Evolutionary conservation across 2,113 vertebrate species (phyloP).

Genomic region (Nematolebias whitei): DNA sequence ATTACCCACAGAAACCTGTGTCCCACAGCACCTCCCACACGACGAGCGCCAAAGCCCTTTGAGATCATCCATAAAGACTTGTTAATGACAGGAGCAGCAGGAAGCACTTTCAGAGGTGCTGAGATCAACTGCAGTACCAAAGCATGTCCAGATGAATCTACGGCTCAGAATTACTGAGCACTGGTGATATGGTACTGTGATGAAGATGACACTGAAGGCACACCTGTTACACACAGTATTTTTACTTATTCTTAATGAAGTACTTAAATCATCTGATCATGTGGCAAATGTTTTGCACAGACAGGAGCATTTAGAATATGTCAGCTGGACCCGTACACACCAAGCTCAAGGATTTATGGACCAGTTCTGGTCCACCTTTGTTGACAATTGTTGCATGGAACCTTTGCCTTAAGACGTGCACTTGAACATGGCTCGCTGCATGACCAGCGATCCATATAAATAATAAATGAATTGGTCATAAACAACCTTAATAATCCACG

Average conservation of each 20-base stretch:
- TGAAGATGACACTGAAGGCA: slow-evolving; percentile 5
- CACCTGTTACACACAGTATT: slow-evolving; percentile 48
- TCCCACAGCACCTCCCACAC: slow-evolving; percentile 85
- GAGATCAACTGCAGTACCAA: slow-evolving; percentile 30
- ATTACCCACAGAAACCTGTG: slow-evolving; percentile 86
- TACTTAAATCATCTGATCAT: slow-evolving; percentile 50
- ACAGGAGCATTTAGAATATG: slow-evolving; percentile 11
- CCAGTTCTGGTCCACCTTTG: slow-evolving; percentile 20
- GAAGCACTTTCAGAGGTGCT: slow-evolving; percentile 6
- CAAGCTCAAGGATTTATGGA: slow-evolving; percentile 38
- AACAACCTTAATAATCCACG: neutral
- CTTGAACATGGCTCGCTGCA: slow-evolving; percentile 42
- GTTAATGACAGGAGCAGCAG: slow-evolving; percentile 4
- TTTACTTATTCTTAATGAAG: slow-evolving; percentile 23
- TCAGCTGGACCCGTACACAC: slow-evolving; percentile 12
- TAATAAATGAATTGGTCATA: slow-evolving; percentile 29
- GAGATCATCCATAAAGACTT: slow-evolving; percentile 43
- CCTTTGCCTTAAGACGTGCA: slow-evolving; percentile 71
- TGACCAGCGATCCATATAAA: slow-evolving; percentile 15
- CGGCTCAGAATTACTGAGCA: slow-evolving; percentile 18
- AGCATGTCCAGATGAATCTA: slow-evolving; percentile 30
- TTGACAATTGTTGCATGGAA: slow-evolving; percentile 68
- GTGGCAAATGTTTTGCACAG: slow-evolving; percentile 49
- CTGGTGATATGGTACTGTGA: neutral
- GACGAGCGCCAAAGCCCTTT: slow-evolving; percentile 92